Conservation (phyloP, 2,113 vertebrate species). For the Solea senegalensis region DNA sequence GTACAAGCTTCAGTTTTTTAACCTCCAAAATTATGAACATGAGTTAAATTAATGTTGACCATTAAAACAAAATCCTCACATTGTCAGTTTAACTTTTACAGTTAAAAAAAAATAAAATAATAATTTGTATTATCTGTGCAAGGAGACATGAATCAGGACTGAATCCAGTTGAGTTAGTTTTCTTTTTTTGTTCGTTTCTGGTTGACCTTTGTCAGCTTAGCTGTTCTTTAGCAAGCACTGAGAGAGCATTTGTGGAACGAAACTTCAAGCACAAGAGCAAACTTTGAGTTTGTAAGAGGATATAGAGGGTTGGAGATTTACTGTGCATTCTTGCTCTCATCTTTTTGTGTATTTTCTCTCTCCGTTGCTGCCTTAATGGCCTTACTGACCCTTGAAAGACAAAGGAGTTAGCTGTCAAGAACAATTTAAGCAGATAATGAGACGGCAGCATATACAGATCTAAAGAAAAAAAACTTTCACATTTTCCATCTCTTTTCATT, state of each 20-base stretch:
- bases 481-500: conserved; percentile 25
- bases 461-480: conserved; percentile 12
- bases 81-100: too few species aligned
- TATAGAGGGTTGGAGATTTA: conserved; percentile 33
- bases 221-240: conserved; percentile 26
- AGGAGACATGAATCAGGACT: too few species aligned
- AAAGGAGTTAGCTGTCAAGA: conserved; percentile 39
- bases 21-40: too few species aligned
- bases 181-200: not conserved
- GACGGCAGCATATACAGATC: conserved; percentile 7
- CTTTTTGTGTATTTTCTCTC: conserved; percentile 15
- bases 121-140: too few species aligned
- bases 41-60: too few species aligned
- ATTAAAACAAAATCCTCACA: too few species aligned
- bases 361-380: not conserved
- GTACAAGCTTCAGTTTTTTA: too few species aligned
- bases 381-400: conserved; percentile 64
- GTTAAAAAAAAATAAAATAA: too few species aligned
- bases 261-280: conserved; percentile 33
- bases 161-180: too few species aligned
- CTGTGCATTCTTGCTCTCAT: conserved; percentile 20
- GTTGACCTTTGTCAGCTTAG: not conserved
- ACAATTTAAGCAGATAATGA: conserved; percentile 26
- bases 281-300: conserved; percentile 45
- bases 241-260: not conserved